Percentiles rank a stretch among this genome's conserved stretches.
These are phyloP conservation scores for Tortricodes alternella DNA, from an alignment of 2,888 invertebrate genomes.

Conservation along the genomic window DNA sequence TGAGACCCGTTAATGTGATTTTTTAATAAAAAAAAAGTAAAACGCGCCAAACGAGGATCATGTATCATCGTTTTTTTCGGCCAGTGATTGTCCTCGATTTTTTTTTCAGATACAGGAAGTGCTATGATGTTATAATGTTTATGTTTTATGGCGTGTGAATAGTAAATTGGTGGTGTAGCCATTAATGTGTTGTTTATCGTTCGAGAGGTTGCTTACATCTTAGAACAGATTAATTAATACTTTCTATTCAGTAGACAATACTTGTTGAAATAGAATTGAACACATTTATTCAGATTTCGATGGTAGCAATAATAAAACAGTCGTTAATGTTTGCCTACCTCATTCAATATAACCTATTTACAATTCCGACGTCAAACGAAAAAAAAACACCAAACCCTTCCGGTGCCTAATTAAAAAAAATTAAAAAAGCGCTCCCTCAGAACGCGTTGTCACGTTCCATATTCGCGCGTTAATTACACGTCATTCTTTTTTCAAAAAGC, in stretches of 20 bases:
- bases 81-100: slow-evolving; percentile 76
- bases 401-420: slow-evolving; percentile 78
- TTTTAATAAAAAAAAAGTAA: slow-evolving; percentile 76
- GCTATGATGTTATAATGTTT: slow-evolving; percentile 21
- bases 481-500: slow-evolving; percentile 83
- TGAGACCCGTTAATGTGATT: slow-evolving; percentile 83
- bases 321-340: slow-evolving; percentile 15
- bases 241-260: no score
- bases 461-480: slow-evolving; percentile 83
- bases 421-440: slow-evolving; percentile 73
- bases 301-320: neutral
- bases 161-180: slow-evolving; percentile 1
- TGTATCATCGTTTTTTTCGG: slow-evolving; percentile 81
- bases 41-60: slow-evolving; percentile 78
- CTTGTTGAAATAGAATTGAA: no score
- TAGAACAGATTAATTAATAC: no score
- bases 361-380: slow-evolving; percentile 32
- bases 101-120: slow-evolving; percentile 28
- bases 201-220: neutral
- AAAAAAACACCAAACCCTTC: slow-evolving; percentile 57
- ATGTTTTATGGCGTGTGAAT: slow-evolving; percentile 21
- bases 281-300: neutral
- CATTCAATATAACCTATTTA: slow-evolving; percentile 27
- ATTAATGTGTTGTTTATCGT: neutral
- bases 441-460: slow-evolving; percentile 82